phyloP scores from a whole-genome alignment of 2,797 vertebrate species.

The Carapus acus region DNA sequence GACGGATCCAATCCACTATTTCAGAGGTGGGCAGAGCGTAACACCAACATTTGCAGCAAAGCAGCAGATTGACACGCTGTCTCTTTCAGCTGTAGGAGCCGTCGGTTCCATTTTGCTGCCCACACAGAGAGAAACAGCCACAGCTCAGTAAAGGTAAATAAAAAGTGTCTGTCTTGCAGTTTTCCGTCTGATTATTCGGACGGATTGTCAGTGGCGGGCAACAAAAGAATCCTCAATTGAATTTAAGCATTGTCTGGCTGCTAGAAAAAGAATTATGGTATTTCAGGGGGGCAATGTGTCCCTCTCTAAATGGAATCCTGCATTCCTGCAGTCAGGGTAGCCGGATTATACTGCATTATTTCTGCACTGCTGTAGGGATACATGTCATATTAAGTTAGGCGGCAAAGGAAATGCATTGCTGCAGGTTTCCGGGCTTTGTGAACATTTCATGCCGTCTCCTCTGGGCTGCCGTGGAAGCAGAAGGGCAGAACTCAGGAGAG shows the following conservation, averaged over 20 bases:
- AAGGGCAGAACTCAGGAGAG: slow-evolving; percentile 49
- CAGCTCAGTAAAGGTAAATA: slow-evolving; percentile 47
- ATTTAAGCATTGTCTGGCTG: slow-evolving; percentile 70
- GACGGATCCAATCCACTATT: slow-evolving; percentile 31
- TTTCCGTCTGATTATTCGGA: slow-evolving; percentile 51
- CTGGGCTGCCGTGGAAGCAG: slow-evolving; percentile 44
- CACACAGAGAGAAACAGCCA: slow-evolving; percentile 44
- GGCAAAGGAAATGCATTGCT: slow-evolving; percentile 52
- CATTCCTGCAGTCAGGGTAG: slow-evolving; percentile 53
- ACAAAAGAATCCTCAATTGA: slow-evolving; percentile 64
- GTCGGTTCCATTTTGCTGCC: slow-evolving; percentile 36
- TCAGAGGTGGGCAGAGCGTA: slow-evolving; percentile 11
- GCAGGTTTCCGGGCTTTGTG: slow-evolving; percentile 47
- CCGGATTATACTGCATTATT: slow-evolving; percentile 62
- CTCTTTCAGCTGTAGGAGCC: slow-evolving; percentile 38
- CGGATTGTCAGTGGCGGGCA: slow-evolving; percentile 47
- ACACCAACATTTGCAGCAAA: slow-evolving; percentile 27
- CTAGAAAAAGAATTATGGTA: slow-evolving; percentile 59
- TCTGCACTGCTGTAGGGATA: slow-evolving; percentile 59
- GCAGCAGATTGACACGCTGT: slow-evolving; percentile 47
- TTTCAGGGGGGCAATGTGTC: slow-evolving; percentile 60
- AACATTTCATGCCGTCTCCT: slow-evolving; percentile 54
- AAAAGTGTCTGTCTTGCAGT: slow-evolving; percentile 50
- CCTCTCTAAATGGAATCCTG: slow-evolving; percentile 66
- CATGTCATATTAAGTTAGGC: slow-evolving; percentile 63